Conservation (phyloP, 2,113 vertebrate genomes). For the Aythya baeri region DNA sequence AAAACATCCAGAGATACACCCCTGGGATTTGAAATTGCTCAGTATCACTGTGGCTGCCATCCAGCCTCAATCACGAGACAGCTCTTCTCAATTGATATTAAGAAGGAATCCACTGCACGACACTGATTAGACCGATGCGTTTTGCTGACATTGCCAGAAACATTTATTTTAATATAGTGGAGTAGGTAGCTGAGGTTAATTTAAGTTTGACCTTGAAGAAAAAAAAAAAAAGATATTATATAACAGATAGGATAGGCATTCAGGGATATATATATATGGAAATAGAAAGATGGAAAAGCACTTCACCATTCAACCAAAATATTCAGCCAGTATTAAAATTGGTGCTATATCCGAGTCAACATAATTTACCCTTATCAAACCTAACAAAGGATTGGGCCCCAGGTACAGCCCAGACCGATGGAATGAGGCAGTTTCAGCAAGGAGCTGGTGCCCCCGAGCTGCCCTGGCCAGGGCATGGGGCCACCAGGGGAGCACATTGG, state of each 20-base stretch:
- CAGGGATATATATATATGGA: not conserved
- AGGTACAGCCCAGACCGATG: too few relatives aligned
- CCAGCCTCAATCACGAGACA: not conserved
- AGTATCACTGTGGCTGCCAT: not conserved
- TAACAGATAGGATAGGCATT: not conserved
- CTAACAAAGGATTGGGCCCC: not conserved
- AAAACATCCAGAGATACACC: not conserved
- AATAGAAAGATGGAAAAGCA: not conserved
- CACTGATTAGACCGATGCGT: not conserved
- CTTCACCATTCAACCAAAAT: not conserved
- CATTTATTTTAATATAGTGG: not conserved
- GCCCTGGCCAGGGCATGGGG: not conserved
- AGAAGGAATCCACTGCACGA: not conserved
- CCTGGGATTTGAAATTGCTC: not conserved
- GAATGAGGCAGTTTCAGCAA: not conserved
- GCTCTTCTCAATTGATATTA: not conserved
- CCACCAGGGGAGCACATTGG: not conserved
- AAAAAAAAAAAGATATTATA: not conserved
- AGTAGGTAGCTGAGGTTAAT: not conserved
- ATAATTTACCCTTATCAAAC: not conserved
- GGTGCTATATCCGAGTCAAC: fast-evolving
- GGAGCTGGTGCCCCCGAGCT: not conserved
- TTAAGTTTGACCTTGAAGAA: not conserved
- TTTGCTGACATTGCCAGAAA: conserved; percentile 15
- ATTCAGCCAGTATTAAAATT: not conserved